Percentiles rank a stretch among this genome's conserved stretches.
Conservation (phyloP, 1,140 invertebrate species). For the Ips typographus region DNA sequence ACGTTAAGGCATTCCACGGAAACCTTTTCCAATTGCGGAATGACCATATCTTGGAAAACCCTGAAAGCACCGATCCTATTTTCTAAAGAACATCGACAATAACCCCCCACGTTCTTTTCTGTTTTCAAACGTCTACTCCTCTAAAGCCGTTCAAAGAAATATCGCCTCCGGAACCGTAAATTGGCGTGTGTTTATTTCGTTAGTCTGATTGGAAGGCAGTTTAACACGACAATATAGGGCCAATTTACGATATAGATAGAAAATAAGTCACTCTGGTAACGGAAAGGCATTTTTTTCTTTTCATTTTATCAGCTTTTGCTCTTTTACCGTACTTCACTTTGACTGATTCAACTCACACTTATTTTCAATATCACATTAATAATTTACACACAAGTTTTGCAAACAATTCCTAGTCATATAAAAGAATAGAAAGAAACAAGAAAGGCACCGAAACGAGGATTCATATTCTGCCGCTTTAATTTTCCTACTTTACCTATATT, state of each 20-base stretch:
- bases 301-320: background rate
- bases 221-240: conserved; percentile 30
- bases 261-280: conserved; percentile 22
- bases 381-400: too few species aligned
- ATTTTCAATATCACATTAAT: too few species aligned
- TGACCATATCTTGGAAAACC: background rate
- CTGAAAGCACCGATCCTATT: conserved; percentile 4
- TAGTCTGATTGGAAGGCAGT: conserved; percentile 31
- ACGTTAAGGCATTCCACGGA: background rate
- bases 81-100: conserved; percentile 2
- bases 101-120: conserved; percentile 1
- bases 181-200: conserved; percentile 33
- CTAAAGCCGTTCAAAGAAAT: conserved; percentile 19
- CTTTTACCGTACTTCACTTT: background rate
- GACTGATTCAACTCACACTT: too few species aligned
- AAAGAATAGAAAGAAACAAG: too few species aligned
- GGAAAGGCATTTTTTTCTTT: background rate
- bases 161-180: conserved; percentile 21
- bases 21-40: conserved; percentile 5
- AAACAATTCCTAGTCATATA: too few species aligned
- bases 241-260: conserved; percentile 33
- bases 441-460: too few species aligned
- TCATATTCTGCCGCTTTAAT: too few species aligned
- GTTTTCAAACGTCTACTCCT: conserved; percentile 5
- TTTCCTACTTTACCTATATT: too few species aligned